These are phyloP conservation scores for Gymnocheta viridis DNA, from an alignment of 2,888 invertebrate species.

Conservation along the genomic window DNA sequence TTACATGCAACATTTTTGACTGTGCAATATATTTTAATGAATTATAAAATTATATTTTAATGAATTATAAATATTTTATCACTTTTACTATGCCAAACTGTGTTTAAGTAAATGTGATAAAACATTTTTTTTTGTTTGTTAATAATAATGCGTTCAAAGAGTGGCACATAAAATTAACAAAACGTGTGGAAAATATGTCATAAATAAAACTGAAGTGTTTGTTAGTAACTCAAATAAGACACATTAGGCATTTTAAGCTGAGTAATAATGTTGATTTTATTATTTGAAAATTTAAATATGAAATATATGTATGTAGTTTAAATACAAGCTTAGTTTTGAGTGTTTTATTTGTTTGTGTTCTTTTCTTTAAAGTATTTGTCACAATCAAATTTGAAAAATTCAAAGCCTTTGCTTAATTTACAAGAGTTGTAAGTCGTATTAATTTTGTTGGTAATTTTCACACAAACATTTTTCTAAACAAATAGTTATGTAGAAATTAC, in stretches of 20 bases:
- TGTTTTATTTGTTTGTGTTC: background rate
- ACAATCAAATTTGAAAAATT: background rate
- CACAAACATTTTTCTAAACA: too few species aligned
- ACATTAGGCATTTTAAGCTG: background rate
- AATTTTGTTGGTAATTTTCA: too few species aligned
- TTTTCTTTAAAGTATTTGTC: background rate
- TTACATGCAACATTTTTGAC: background rate
- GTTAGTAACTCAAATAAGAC: background rate
- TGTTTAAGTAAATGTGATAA: background rate
- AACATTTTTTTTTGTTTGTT: background rate
- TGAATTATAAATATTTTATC: too few species aligned
- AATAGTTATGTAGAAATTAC: too few species aligned
- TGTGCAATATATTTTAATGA: background rate
- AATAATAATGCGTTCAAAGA: background rate
- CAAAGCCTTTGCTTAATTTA: too few species aligned
- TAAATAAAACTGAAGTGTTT: background rate
- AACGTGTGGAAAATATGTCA: background rate
- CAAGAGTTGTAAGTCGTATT: too few species aligned
- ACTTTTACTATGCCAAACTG: too few species aligned
- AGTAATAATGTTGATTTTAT: background rate
- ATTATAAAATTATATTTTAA: too few species aligned
- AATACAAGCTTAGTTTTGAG: background rate
- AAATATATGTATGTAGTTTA: background rate
- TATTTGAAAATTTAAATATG: background rate
- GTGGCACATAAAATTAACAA: background rate